Conservation (phyloP, 2,888 invertebrate genomes). For the Noctuana brunneofusca region DNA sequence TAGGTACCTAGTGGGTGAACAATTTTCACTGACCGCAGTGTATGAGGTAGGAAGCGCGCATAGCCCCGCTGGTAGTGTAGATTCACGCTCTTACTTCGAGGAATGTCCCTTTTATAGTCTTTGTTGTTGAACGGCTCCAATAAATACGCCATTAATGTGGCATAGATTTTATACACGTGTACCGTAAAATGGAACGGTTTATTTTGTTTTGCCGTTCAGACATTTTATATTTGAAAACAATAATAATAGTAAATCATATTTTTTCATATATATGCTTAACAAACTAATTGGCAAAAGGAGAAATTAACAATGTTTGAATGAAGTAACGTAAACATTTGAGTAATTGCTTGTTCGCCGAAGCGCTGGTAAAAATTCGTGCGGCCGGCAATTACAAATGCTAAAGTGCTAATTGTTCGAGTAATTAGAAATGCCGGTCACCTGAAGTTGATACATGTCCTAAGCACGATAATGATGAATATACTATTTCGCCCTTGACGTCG, state of each 20-base stretch:
- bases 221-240: not conserved
- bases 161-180: not conserved
- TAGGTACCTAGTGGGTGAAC: not conserved
- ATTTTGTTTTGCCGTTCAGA: not conserved
- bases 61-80: too few species aligned
- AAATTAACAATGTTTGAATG: conserved; percentile 9
- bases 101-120: not conserved
- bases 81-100: not conserved
- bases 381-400: conserved; percentile 20
- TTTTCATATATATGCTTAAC: not conserved
- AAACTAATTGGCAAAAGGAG: not conserved
- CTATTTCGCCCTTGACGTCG: conserved; percentile 13
- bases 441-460: conserved; percentile 27
- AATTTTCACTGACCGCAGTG: too few species aligned
- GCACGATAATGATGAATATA: conserved; percentile 24
- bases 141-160: not conserved
- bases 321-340: conserved; percentile 20
- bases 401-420: conserved; percentile 26
- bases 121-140: not conserved
- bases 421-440: conserved; percentile 26
- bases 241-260: not conserved
- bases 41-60: too few species aligned
- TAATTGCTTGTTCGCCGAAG: conserved; percentile 22
- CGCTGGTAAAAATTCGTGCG: conserved; percentile 30
- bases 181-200: not conserved